phyloP scores from a whole-genome alignment of 1,140 invertebrate genomes.

The Teleogryllus occipitalis region DNA sequence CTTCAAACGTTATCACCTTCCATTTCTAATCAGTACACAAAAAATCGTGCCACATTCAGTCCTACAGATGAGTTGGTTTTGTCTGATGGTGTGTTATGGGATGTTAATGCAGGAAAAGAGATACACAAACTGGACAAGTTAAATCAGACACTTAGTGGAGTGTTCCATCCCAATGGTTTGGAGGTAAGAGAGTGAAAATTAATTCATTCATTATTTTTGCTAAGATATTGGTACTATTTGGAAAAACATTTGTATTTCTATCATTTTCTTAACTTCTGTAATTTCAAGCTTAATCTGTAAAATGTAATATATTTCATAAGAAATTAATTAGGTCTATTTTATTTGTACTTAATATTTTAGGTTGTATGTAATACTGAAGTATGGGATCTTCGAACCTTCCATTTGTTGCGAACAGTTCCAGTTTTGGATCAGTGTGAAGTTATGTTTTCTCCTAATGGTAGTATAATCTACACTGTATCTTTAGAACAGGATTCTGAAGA shows the following conservation, averaged over 20 bases:
- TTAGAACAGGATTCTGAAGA: slow-evolving; percentile 52
- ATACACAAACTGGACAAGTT: slow-evolving; percentile 98
- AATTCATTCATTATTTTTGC: neutral
- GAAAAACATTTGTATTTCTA: neutral
- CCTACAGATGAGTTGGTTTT: slow-evolving; percentile 88
- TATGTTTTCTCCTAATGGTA: slow-evolving; percentile 58
- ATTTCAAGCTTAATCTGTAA: neutral
- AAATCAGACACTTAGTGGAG: slow-evolving; percentile 87
- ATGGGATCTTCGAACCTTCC: slow-evolving; percentile 94
- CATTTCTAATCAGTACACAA: slow-evolving; percentile 84
- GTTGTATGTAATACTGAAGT: slow-evolving; percentile 80
- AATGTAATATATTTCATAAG: neutral
- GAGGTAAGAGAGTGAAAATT: slow-evolving; percentile 53
- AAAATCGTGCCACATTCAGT: slow-evolving; percentile 90
- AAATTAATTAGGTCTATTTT: slow-evolving; percentile 7
- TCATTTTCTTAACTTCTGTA: too few relatives aligned
- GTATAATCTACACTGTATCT: slow-evolving; percentile 49
- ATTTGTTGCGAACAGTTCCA: slow-evolving; percentile 86
- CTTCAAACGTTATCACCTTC: slow-evolving; percentile 66
- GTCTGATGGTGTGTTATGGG: slow-evolving; percentile 94
- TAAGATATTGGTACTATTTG: slow-evolving; percentile 3
- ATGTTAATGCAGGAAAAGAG: slow-evolving; percentile 74
- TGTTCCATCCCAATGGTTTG: slow-evolving; percentile 94
- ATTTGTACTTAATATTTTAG: slow-evolving; percentile 33
- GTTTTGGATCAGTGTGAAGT: slow-evolving; percentile 81